A percentile compares a stretch with the other conserved stretches of the same genome.
phyloP scores from a whole-genome alignment of 2,888 invertebrate species.

The Amblyteles armatorius region DNA sequence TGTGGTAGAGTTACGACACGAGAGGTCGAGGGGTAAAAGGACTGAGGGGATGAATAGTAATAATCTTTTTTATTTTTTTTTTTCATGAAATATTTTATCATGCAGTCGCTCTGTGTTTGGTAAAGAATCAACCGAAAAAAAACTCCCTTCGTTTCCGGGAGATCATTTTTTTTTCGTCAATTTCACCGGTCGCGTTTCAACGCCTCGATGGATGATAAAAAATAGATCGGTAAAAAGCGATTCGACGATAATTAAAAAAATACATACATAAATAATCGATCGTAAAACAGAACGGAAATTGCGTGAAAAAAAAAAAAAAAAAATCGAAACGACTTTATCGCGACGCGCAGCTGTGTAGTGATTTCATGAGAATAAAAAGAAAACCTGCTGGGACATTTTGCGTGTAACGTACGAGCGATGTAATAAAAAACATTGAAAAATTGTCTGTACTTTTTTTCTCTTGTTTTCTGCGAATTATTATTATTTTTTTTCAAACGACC shows the following conservation, averaged over 20 bases:
- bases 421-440: background rate
- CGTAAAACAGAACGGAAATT: background rate
- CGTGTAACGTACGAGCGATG: conserved; percentile 11
- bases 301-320: background rate
- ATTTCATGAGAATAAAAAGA: background rate
- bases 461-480: conserved; percentile 4
- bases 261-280: background rate
- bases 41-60: conserved; percentile 4
- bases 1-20: conserved; percentile 13
- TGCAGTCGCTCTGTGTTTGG: background rate
- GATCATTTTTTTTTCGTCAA: background rate
- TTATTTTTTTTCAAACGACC: conserved; percentile 37
- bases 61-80: background rate
- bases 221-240: background rate
- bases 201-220: background rate
- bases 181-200: background rate
- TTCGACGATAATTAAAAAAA: background rate
- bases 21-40: conserved; percentile 11
- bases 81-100: background rate
- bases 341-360: background rate
- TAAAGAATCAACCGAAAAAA: background rate
- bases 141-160: background rate
- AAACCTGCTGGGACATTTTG: background rate
- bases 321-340: background rate
- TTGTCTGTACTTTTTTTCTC: conserved; percentile 15